Evolutionary conservation across 2,888 invertebrate genomes (phyloP).

Genomic region (Abrostola tripartita): DNA sequence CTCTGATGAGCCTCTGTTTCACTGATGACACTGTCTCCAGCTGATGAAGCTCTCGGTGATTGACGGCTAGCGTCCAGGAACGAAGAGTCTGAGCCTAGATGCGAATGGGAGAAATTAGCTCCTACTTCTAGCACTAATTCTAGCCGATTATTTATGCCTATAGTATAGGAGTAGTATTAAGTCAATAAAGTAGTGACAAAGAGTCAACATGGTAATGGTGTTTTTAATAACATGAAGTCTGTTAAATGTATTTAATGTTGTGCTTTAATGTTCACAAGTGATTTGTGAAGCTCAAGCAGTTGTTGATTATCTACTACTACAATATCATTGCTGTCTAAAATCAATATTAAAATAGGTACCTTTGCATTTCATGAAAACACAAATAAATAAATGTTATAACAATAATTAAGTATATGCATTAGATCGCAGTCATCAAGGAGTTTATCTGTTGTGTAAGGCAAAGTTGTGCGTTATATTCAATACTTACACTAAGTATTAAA

Average conservation of each 20-base stretch:
- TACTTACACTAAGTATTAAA: no score
- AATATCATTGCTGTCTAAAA: conserved; percentile 17
- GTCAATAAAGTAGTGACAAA: conserved; percentile 27
- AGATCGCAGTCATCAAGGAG: no score
- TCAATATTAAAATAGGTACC: conserved; percentile 1
- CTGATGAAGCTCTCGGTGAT: conserved; percentile 83
- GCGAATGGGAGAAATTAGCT: conserved; percentile 60
- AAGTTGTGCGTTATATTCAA: no score
- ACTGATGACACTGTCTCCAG: conserved; percentile 83
- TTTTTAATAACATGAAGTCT: conserved; percentile 32
- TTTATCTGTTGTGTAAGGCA: no score
- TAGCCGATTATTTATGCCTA: conserved; percentile 13
- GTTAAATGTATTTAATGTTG: conserved; percentile 11
- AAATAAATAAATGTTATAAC: no score
- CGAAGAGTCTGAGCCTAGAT: conserved; percentile 84
- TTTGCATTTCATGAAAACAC: no score
- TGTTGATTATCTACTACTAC: conserved; percentile 23
- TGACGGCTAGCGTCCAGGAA: conserved; percentile 84
- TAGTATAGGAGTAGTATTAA: neutral
- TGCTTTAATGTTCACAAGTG: conserved; percentile 15
- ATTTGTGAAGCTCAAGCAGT: conserved; percentile 9
- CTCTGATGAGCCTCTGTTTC: conserved; percentile 86
- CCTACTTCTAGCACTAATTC: conserved; percentile 61
- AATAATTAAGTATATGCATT: no score
- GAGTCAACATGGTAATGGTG: conserved; percentile 12